Evolutionary conservation across 2,888 invertebrate genomes (phyloP).

Genomic region (Cerastoderma edule): DNA sequence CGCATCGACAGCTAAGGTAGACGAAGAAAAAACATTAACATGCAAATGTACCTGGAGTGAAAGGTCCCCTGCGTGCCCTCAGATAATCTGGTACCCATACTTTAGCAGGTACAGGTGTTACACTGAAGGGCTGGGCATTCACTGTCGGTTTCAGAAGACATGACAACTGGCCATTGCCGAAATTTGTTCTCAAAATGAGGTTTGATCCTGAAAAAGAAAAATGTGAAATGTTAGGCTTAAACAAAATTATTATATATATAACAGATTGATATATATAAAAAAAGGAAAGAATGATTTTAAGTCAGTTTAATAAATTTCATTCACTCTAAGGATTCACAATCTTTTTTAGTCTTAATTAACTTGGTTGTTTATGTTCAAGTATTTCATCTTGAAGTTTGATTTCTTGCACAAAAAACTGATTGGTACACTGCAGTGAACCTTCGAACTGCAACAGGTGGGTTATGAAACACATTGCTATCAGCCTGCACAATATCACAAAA

Average conservation of each 20-base stretch:
- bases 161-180: conserved; percentile 25
- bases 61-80: conserved; percentile 76
- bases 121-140: conserved; percentile 37
- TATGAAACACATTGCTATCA: too few relatives aligned
- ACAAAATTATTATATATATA: background rate
- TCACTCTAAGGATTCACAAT: background rate
- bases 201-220: background rate
- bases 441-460: too few relatives aligned
- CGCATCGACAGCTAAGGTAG: too few relatives aligned
- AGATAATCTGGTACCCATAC: conserved; percentile 65
- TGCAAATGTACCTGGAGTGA: conserved; percentile 73
- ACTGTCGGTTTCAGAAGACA: conserved; percentile 38
- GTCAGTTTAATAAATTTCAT: background rate
- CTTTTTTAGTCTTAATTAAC: background rate
- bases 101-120: conserved; percentile 43
- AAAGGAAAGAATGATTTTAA: background rate
- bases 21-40: background rate
- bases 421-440: conserved; percentile 6
- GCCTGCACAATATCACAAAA: too few relatives aligned
- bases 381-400: background rate
- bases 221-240: background rate
- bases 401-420: too few relatives aligned
- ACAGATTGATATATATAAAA: background rate
- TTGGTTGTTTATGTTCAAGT: background rate
- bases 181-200: background rate